Evolutionary conservation across 2,113 vertebrate genomes (phyloP).

Genomic region (Melanerpes formicivorus): DNA sequence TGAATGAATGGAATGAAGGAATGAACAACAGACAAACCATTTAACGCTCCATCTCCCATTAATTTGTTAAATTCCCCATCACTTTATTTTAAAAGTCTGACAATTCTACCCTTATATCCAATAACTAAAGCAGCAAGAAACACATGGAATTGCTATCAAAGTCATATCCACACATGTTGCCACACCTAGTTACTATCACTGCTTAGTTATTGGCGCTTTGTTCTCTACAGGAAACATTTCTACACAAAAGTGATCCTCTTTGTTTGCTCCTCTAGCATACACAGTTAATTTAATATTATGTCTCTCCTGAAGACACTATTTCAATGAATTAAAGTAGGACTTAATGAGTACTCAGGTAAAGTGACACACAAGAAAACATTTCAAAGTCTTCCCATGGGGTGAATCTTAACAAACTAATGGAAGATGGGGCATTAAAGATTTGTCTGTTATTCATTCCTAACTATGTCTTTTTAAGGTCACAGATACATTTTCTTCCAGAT

Average conservation of each 20-base stretch:
- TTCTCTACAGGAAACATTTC: slow-evolving; percentile 15
- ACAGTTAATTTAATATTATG: neutral
- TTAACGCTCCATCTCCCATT: neutral
- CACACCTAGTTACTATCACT: neutral
- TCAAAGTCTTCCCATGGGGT: neutral
- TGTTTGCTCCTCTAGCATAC: neutral
- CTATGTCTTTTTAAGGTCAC: neutral
- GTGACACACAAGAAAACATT: neutral
- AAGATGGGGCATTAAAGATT: neutral
- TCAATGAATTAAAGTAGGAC: neutral
- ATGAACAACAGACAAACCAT: neutral
- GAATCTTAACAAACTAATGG: neutral
- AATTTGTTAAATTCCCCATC: neutral
- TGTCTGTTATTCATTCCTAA: neutral
- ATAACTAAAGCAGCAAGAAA: neutral
- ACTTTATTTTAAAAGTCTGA: neutral
- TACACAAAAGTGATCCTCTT: neutral
- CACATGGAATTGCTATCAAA: neutral
- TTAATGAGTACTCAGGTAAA: neutral
- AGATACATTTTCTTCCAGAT: neutral
- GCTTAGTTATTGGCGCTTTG: neutral
- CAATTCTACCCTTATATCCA: no score
- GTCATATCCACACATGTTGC: neutral
- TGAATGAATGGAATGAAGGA: neutral
- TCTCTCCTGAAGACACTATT: neutral